Conservation (phyloP, 1,140 invertebrate species). For the Bombus impatiens region DNA sequence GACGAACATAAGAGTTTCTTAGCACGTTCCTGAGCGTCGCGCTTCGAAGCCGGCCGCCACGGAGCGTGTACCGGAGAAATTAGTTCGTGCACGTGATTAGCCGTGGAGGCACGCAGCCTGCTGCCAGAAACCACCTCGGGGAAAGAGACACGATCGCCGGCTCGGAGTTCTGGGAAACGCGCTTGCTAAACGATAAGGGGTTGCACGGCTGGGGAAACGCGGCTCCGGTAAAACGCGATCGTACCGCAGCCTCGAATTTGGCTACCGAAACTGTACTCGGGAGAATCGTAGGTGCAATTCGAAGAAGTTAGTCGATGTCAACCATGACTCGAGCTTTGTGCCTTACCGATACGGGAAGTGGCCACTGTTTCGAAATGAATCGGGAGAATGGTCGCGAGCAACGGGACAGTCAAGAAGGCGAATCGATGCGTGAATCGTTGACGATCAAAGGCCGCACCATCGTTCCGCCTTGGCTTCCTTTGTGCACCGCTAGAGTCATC, state of each 20-base stretch:
- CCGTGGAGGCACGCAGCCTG: conserved; percentile 69
- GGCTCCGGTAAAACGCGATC: conserved; percentile 7
- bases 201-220: not conserved
- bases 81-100: conserved; percentile 75
- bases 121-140: conserved; percentile 38
- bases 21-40: conserved; percentile 54
- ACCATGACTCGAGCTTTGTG: no score
- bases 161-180: not conserved
- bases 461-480: conserved; percentile 52
- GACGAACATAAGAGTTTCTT: conserved; percentile 59
- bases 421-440: conserved; percentile 50
- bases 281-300: not conserved
- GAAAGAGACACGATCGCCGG: conserved; percentile 20
- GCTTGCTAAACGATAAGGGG: conserved; percentile 22
- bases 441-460: conserved; percentile 55
- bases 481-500: conserved; percentile 30
- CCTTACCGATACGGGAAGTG: no score
- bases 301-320: not conserved
- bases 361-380: conserved; percentile 4
- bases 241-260: not conserved
- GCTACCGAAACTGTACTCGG: not conserved
- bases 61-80: conserved; percentile 70
- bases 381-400: not conserved
- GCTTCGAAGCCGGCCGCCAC: conserved; percentile 50
- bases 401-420: conserved; percentile 8